Evolutionary conservation across 2,888 invertebrate species (phyloP).

Genomic region (Candidula unifasciata): DNA sequence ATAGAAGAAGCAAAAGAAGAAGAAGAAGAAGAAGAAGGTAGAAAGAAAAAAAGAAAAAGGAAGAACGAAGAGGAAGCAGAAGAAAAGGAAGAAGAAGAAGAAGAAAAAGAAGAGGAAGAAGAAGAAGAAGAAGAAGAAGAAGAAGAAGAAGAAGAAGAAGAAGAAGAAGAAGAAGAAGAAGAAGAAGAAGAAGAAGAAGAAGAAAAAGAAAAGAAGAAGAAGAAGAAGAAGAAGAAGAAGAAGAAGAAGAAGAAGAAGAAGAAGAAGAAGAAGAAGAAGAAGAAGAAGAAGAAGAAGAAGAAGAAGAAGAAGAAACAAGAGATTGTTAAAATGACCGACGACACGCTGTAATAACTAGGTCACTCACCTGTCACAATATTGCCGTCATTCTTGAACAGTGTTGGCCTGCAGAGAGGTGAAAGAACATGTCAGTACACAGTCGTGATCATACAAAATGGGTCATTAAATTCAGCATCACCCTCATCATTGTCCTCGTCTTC

Average conservation of each 20-base stretch:
- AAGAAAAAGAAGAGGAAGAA: background rate
- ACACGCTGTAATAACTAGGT: background rate
- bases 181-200: background rate
- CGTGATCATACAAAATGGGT: too few species aligned
- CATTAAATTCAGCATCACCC: background rate
- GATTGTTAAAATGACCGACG: background rate
- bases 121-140: background rate
- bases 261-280: background rate
- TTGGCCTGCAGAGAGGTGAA: background rate
- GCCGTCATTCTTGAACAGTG: conserved; percentile 16
- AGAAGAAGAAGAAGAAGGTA: background rate
- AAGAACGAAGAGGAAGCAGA: background rate
- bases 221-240: background rate
- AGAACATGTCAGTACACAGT: background rate
- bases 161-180: background rate
- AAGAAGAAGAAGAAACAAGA: background rate
- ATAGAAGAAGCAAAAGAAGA: background rate
- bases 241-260: background rate
- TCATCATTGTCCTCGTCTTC: background rate
- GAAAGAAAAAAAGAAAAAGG: background rate
- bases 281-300: background rate
- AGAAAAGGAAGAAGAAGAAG: background rate
- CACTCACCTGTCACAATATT: conserved; percentile 18
- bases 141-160: conserved; percentile 8
- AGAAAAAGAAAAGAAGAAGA: background rate